These are phyloP conservation scores for Channa maculata DNA, from an alignment of 2,113 vertebrate species.

Conservation along the genomic window DNA sequence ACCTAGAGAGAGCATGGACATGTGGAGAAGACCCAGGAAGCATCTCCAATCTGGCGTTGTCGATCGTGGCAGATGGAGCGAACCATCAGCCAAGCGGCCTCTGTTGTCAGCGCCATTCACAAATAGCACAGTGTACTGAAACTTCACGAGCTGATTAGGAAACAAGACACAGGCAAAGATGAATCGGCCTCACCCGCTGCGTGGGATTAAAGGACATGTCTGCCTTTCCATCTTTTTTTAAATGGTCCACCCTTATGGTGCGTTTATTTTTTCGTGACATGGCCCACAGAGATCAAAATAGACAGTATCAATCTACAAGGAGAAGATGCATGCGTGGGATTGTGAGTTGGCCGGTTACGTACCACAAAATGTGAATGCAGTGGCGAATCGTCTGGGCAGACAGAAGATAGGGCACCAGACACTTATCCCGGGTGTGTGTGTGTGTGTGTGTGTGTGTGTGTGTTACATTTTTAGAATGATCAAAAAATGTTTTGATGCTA, in stretches of 20 bases:
- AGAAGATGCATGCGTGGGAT: constrained; percentile 29
- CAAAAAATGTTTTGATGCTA: constrained; percentile 35
- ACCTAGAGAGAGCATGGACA: constrained; percentile 57
- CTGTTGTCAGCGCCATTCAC: constrained; percentile 58
- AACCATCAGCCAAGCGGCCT: constrained; percentile 57
- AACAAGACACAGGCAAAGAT: constrained; percentile 58
- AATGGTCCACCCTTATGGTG: constrained; percentile 23
- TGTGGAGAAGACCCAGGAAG: constrained; percentile 69
- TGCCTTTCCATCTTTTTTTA: constrained; percentile 49
- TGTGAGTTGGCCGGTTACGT: constrained; percentile 23
- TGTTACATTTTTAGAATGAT: neutral
- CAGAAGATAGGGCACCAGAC: constrained; percentile 8
- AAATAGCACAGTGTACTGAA: constrained; percentile 42
- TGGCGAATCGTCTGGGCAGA: constrained; percentile 18
- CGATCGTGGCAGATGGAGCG: constrained; percentile 65
- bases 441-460: constrained; percentile 9
- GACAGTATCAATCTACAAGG: constrained; percentile 35
- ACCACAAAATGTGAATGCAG: constrained; percentile 17
- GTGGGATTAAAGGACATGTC: constrained; percentile 60
- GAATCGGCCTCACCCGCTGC: constrained; percentile 47
- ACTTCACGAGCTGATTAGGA: constrained; percentile 61
- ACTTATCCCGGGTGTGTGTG: constrained; percentile 13
- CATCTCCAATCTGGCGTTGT: constrained; percentile 68
- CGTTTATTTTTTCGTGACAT: constrained; percentile 27
- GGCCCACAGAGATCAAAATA: constrained; percentile 49